phyloP scores from a whole-genome alignment of 2,113 vertebrate genomes.

The Thunnus thynnus region DNA sequence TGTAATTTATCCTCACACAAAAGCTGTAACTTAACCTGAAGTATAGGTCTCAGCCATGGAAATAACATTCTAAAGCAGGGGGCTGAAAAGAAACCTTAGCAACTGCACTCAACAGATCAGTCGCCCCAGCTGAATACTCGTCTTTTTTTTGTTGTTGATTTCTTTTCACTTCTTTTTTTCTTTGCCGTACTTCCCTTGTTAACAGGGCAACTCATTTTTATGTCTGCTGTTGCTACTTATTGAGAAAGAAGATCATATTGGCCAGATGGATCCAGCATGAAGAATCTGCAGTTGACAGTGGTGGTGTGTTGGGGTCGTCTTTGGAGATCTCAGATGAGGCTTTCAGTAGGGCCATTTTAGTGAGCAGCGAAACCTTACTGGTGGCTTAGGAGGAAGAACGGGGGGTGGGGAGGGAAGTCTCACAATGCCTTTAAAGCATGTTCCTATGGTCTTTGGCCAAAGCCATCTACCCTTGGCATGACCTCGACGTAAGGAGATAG shows the following conservation, averaged over 20 bases:
- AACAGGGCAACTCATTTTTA: slow-evolving; percentile 88
- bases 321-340: slow-evolving; percentile 26
- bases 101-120: slow-evolving; percentile 79
- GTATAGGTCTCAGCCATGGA: neutral
- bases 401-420: neutral
- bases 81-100: slow-evolving; percentile 50
- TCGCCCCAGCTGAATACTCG: slow-evolving; percentile 51
- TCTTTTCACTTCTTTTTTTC: neutral
- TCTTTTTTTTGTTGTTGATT: slow-evolving; percentile 24
- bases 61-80: neutral
- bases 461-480: neutral
- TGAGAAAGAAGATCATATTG: slow-evolving; percentile 30
- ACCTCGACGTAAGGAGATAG: neutral
- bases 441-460: neutral
- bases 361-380: slow-evolving; percentile 31
- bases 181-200: slow-evolving; percentile 81
- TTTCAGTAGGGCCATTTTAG: slow-evolving; percentile 37
- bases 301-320: slow-evolving; percentile 41
- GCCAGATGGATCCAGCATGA: slow-evolving; percentile 35
- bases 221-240: slow-evolving; percentile 83
- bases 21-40: neutral
- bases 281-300: slow-evolving; percentile 27
- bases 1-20: neutral
- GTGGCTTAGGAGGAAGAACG: slow-evolving; percentile 25
- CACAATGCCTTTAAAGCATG: neutral